Percentiles rank a stretch among this genome's conserved stretches.
phyloP scores from a whole-genome alignment of 1,140 invertebrate species.

The Drosophila ananassae region DNA sequence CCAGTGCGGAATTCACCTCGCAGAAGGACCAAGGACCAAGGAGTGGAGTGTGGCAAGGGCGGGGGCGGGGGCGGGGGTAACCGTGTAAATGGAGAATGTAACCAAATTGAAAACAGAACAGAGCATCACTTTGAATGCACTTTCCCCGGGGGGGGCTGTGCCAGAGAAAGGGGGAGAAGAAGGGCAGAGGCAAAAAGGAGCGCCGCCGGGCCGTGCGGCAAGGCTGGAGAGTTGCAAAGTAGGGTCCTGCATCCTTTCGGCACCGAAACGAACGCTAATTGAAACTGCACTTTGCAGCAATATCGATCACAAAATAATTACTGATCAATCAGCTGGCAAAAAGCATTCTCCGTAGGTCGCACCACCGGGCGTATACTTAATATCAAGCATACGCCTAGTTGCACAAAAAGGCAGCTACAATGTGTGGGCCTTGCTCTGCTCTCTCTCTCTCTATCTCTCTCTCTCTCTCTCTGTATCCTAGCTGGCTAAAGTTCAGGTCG shows the following conservation, averaged over 20 bases:
- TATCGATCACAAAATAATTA: conserved; percentile 25
- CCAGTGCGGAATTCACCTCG: conserved; percentile 1
- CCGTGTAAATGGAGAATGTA: conserved; percentile 56
- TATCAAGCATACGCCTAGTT: conserved; percentile 2
- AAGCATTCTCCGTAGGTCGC: background rate
- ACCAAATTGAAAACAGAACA: conserved; percentile 72
- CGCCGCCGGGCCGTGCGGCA: background rate
- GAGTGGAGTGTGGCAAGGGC: background rate
- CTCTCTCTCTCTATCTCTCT: background rate
- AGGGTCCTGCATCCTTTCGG: background rate
- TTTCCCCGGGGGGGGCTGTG: conserved; percentile 1
- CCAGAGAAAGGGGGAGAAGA: background rate
- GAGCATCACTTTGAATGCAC: conserved; percentile 55
- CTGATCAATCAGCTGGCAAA: conserved; percentile 7
- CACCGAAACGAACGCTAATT: conserved; percentile 20
- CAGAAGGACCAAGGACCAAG: background rate
- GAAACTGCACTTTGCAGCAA: conserved; percentile 22
- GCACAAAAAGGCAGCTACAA: background rate
- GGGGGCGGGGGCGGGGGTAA: background rate
- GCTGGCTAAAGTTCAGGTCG: conserved; percentile 25
- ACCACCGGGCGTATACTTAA: background rate
- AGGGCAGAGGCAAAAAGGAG: background rate
- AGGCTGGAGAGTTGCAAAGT: background rate
- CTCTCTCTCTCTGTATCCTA: conserved; percentile 11
- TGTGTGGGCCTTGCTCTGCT: conserved; percentile 16